Evolutionary conservation across 2,113 vertebrate genomes (phyloP).

Genomic region (Fulica atra): DNA sequence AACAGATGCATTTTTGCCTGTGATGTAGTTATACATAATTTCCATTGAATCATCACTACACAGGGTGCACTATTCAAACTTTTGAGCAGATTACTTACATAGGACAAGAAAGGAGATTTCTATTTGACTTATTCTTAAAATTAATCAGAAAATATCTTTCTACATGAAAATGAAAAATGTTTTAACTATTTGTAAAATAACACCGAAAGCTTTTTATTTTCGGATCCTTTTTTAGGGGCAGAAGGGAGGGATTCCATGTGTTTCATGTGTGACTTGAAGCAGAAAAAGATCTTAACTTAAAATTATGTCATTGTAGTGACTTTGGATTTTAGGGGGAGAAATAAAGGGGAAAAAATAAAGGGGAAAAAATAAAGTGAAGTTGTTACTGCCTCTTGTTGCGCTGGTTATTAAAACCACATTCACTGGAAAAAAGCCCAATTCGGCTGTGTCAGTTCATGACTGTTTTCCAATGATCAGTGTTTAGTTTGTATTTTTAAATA

Average conservation of each 20-base stretch:
- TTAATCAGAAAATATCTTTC: not conserved
- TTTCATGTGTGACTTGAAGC: not conserved
- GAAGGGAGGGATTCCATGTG: not conserved
- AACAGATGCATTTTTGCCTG: not conserved
- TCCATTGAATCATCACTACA: not conserved
- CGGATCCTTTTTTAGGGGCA: rapidly evolving
- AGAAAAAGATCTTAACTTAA: not conserved
- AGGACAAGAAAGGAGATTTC: not conserved
- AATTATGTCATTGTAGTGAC: not conserved
- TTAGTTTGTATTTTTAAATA: not conserved
- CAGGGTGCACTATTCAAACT: not conserved
- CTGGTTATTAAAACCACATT: not conserved
- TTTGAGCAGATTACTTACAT: not conserved
- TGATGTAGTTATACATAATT: not conserved
- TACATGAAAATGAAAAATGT: not conserved
- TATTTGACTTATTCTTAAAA: not conserved
- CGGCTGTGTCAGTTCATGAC: not conserved
- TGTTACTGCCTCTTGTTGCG: not conserved
- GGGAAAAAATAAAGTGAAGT: not conserved
- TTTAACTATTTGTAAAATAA: not conserved
- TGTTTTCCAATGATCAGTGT: not conserved
- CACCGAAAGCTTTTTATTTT: not conserved
- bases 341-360: not conserved
- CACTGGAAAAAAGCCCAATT: not conserved
- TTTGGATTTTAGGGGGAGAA: not conserved